Base-by-base conservation (phyloP, 2,113 vertebrate species). In the Odocoileus virginianus region DNA sequence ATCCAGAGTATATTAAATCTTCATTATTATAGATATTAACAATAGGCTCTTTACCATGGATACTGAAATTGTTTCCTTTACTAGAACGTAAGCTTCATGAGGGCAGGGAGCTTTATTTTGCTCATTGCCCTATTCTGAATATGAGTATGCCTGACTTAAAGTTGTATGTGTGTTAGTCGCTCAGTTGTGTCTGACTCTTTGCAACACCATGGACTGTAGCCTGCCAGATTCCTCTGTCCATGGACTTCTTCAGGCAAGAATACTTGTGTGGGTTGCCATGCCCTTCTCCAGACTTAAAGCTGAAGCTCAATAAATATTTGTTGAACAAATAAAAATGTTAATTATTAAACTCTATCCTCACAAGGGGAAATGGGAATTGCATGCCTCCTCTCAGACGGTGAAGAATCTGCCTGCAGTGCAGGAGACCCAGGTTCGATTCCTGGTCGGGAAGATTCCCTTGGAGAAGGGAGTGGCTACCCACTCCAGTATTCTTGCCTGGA, bases 241-340 rank as follows among this genome's bases (percentile, higher is more conserved):
- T 74, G 67, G n/a, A 40, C n/a, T 74, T 74, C 67, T 74, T 21
- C 67, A 40, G 67, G n/a, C 67, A 74, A 74, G 67, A 74, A 74
- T 74, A 74, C n/a, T 74, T 19, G n/a, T 25, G n/a, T 74, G n/a
- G 67, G 67, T 40, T 74, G 67, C 67, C 67, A 74, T 40, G 36
- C 19, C 10, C 67, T 74, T 40, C 36, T 74, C 67, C 19, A 40
- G 36, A 74, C 67, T 40, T 25, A 40, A 74, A 40, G 36, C 40
- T 74, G 67, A 74, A 16, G 8, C 9, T 92, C 57, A 93, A 14
- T 60, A 95, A 87, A 82, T 55, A 58, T 47, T 76, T 95, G 50
- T 30, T 85, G 36, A 91, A 93, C 47, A 93, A 95, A 74, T 91
- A 12, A 54, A 95, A 97, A 58, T 85, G 30, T 89, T 78, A 94